Evolutionary conservation across 2,113 vertebrate genomes (phyloP).

Genomic region (Albula glossodonta): DNA sequence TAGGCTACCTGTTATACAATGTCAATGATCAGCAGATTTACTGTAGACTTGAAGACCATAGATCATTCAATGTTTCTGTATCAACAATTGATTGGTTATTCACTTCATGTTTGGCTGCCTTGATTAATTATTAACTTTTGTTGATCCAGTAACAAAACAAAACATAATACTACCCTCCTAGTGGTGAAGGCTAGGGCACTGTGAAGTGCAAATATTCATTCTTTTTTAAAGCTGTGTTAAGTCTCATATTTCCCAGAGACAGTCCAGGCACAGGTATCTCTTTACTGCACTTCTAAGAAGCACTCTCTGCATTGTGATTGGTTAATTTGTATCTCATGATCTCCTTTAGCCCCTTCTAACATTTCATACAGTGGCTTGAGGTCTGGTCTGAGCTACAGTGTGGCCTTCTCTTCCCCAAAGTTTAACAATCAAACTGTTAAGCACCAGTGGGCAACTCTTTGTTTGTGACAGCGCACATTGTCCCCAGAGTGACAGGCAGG

Average conservation of each 20-base stretch:
- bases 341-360: neutral
- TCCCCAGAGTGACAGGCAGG: constrained; percentile 44
- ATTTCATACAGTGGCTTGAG: neutral
- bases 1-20: neutral
- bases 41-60: neutral
- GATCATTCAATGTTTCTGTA: neutral
- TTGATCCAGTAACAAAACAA: neutral
- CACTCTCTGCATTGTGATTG: neutral
- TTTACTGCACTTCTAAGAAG: neutral
- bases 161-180: neutral
- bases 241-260: neutral
- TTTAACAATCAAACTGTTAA: constrained; percentile 40
- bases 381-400: neutral
- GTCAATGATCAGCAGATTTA: neutral
- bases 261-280: neutral
- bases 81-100: neutral
- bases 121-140: constrained; percentile 14
- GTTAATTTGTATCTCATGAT: neutral
- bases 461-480: constrained; percentile 40
- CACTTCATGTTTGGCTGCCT: neutral
- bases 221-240: neutral
- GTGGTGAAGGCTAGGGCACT: neutral
- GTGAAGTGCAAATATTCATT: neutral
- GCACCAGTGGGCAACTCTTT: constrained; percentile 30
- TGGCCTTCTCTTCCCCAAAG: constrained; percentile 30